Conservation (phyloP, 2,888 invertebrate genomes). For the Tetragonula carbonaria region DNA sequence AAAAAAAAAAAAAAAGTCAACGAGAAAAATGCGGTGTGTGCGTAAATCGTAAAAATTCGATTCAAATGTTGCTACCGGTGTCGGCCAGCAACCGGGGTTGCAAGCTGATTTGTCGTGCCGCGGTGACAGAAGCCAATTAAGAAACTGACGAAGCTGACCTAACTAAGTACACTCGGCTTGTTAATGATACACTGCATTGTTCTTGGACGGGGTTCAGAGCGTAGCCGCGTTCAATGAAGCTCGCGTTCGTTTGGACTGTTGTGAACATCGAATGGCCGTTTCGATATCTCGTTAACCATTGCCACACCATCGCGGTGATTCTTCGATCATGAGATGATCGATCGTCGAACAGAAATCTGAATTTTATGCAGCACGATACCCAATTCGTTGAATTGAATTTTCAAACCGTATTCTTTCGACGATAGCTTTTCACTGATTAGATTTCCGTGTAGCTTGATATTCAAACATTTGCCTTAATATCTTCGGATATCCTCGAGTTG, state of each 20-base stretch:
- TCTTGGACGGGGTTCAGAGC: slow-evolving; percentile 23
- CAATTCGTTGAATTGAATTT: slow-evolving; percentile 12
- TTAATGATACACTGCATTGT: slow-evolving; percentile 66
- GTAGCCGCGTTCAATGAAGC: slow-evolving; percentile 35
- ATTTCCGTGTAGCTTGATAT: slow-evolving; percentile 1
- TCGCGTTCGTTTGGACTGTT: slow-evolving; percentile 39
- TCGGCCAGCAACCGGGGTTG: background rate
- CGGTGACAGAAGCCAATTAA: slow-evolving; percentile 59
- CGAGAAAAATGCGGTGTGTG: background rate
- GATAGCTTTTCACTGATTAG: background rate
- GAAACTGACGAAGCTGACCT: slow-evolving; percentile 64
- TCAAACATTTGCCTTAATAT: background rate
- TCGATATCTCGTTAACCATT: slow-evolving; percentile 56
- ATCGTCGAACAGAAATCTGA: background rate
- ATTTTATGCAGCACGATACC: background rate
- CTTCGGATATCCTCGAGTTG: background rate
- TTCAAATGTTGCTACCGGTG: background rate
- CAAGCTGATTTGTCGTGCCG: slow-evolving; percentile 42
- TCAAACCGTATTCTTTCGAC: background rate
- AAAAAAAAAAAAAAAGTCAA: too few relatives aligned
- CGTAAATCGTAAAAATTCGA: slow-evolving; percentile 7
- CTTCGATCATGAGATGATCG: slow-evolving; percentile 7
- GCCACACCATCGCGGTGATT: background rate
- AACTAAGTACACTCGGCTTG: slow-evolving; percentile 60
- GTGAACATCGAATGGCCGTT: slow-evolving; percentile 39